phyloP scores from a whole-genome alignment of 2,113 vertebrate genomes.

The Trematomus loennbergii region DNA sequence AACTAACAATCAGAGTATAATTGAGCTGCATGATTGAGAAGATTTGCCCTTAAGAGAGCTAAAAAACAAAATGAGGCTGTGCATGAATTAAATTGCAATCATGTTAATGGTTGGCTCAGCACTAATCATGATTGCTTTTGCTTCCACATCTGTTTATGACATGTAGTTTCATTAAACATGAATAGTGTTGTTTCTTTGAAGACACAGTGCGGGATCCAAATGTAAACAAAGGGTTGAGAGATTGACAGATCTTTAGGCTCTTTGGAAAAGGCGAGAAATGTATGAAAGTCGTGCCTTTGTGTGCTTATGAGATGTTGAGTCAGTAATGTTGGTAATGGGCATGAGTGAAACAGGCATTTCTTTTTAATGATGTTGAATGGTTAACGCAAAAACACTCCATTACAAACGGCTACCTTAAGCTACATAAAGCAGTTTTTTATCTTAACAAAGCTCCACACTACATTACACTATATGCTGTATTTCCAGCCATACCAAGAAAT shows the following conservation, averaged over 20 bases:
- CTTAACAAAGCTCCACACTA: neutral
- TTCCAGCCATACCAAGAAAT: neutral
- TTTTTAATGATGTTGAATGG: neutral
- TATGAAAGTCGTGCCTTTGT: neutral
- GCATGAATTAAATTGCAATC: conserved; percentile 61
- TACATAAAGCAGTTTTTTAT: neutral
- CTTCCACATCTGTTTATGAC: conserved; percentile 42
- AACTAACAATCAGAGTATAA: conserved; percentile 56
- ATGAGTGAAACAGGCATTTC: neutral
- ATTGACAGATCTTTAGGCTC: neutral
- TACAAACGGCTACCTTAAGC: neutral
- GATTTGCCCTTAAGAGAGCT: conserved; percentile 50
- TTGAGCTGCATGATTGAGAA: conserved; percentile 51
- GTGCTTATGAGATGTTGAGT: neutral
- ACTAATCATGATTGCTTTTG: conserved; percentile 45
- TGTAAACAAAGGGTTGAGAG: conserved; percentile 4
- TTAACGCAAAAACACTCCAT: neutral
- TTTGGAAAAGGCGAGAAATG: neutral
- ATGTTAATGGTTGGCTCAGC: conserved; percentile 37
- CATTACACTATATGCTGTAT: neutral
- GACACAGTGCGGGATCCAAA: neutral
- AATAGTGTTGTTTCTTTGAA: conserved; percentile 18
- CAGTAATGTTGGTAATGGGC: neutral
- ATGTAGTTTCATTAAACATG: conserved; percentile 42
- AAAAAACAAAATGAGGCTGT: conserved; percentile 32